phyloP scores from a whole-genome alignment of 2,797 vertebrate genomes.

The Tiaroga cobitis region DNA sequence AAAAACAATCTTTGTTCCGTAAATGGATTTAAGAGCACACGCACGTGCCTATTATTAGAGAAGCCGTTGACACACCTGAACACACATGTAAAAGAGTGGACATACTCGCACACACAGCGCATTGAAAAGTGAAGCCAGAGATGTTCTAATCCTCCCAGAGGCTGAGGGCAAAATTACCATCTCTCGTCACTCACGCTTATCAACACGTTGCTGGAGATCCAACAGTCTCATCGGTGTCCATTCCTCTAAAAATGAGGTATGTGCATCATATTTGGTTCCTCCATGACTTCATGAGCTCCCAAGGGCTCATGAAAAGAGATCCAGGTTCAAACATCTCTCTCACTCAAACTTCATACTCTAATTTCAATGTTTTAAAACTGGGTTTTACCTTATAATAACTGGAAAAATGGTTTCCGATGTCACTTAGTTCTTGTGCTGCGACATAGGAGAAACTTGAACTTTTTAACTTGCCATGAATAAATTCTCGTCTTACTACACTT shows the following conservation, averaged over 20 bases:
- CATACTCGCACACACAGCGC: not conserved
- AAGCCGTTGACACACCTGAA: conserved; percentile 24
- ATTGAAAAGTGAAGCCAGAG: conserved; percentile 2
- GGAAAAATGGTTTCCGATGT: not conserved
- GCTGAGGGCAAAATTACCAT: not conserved
- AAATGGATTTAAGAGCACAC: conserved; percentile 19
- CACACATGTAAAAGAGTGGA: conserved; percentile 1
- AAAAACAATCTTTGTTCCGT: conserved; percentile 9
- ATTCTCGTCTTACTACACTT: not conserved
- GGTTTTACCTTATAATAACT: not conserved
- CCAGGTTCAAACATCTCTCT: not conserved
- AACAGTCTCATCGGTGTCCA: not conserved
- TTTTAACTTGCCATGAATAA: not conserved
- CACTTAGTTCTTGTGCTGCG: not conserved
- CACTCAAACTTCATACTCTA: conserved; percentile 7
- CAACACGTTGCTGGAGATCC: not conserved
- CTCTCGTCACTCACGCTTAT: not conserved
- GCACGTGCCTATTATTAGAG: not conserved
- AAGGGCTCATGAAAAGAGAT: conserved; percentile 23
- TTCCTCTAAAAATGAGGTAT: not conserved
- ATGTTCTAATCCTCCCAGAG: not conserved
- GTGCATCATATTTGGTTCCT: conserved; percentile 18
- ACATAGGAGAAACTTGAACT: not conserved
- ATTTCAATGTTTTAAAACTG: conserved; percentile 42
- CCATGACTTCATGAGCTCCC: conserved; percentile 31